These are phyloP conservation scores for Uria lomvia DNA, from an alignment of 2,113 vertebrate species.

Conservation along the genomic window DNA sequence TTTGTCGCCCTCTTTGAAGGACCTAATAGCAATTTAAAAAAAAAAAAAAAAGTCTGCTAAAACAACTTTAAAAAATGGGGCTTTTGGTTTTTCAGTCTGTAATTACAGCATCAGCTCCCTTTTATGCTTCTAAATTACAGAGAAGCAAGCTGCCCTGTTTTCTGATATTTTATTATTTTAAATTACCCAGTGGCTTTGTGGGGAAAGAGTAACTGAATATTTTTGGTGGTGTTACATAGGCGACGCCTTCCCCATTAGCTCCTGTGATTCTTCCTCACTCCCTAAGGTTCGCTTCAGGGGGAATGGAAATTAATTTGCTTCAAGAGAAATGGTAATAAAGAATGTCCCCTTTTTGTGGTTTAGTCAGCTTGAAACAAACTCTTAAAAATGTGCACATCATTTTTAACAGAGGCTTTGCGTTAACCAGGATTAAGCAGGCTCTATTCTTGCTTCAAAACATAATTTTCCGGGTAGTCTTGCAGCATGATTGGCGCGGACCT, in stretches of 20 bases:
- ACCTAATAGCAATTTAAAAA: not conserved
- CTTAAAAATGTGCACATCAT: constrained; percentile 12
- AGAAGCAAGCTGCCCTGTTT: constrained; percentile 26
- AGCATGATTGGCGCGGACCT: not conserved
- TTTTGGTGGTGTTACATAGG: constrained; percentile 45
- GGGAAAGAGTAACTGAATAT: constrained; percentile 37
- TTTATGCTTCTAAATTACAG: constrained; percentile 63
- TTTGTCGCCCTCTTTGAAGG: not conserved
- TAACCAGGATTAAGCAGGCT: constrained; percentile 24
- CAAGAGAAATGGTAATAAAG: constrained; percentile 20
- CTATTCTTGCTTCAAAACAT: not conserved
- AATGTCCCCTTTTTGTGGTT: not conserved
- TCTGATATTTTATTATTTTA: constrained; percentile 60
- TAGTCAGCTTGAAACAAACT: constrained; percentile 28
- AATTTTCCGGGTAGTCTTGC: not conserved
- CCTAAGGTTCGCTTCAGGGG: not conserved
- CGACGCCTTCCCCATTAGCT: constrained; percentile 52
- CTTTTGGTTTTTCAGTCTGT: constrained; percentile 35
- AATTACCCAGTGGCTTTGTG: constrained; percentile 59
- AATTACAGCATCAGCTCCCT: constrained; percentile 52
- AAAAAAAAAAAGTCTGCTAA: not conserved
- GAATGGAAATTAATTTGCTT: constrained; percentile 45
- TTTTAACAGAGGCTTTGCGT: not conserved
- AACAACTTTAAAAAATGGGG: constrained; percentile 29
- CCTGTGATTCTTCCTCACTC: constrained; percentile 37